Conservation (phyloP, 2,797 vertebrate genomes). For the Schizopygopsis malacanthus region DNA sequence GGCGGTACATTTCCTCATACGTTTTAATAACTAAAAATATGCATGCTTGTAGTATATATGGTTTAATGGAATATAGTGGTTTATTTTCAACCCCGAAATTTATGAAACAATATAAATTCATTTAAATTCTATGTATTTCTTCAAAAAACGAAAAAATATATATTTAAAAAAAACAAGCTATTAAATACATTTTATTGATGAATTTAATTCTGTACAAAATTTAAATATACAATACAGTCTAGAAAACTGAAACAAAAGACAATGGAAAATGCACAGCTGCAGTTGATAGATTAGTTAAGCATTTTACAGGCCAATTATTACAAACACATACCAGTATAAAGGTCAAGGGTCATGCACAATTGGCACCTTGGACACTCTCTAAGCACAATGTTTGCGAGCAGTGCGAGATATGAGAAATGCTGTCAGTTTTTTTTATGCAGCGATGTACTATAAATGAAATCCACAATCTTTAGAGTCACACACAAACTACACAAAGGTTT, state of each 20-base stretch:
- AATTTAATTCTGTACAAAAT: constrained; percentile 81
- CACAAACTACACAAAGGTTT: background rate
- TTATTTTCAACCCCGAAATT: background rate
- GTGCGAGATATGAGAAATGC: background rate
- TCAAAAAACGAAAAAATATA: no score
- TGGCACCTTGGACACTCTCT: constrained; percentile 3
- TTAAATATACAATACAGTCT: constrained; percentile 68
- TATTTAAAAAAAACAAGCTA: constrained; percentile 12
- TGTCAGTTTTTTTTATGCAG: constrained; percentile 18
- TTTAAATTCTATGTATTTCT: background rate
- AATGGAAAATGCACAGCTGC: constrained; percentile 15
- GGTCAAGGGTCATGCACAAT: constrained; percentile 49
- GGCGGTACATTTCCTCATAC: constrained; percentile 63
- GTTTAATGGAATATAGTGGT: background rate
- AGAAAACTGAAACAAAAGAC: constrained; percentile 63
- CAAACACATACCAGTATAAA: constrained; percentile 15
- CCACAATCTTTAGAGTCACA: background rate
- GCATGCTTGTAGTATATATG: no score
- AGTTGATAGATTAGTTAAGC: constrained; percentile 27
- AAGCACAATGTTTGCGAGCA: background rate
- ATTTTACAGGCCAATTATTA: constrained; percentile 37
- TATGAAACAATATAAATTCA: background rate
- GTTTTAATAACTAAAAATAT: background rate
- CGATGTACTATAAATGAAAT: background rate
- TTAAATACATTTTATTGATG: constrained; percentile 71